Base-by-base conservation (phyloP, 2,888 invertebrate genomes). In the Polydesmus complanatus region DNA sequence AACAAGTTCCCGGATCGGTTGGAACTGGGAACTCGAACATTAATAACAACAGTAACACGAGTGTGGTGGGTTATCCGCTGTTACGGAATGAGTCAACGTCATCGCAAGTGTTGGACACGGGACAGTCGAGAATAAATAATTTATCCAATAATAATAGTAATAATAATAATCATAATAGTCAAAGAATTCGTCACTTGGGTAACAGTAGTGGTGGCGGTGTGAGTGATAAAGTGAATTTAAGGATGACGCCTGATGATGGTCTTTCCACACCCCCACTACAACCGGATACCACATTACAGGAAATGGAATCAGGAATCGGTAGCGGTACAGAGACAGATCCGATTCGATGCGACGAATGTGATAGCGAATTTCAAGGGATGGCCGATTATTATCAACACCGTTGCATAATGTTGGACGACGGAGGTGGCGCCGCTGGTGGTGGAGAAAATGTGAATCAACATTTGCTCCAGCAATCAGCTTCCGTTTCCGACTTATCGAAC, bases 171-270 rank as follows among this genome's bases (percentile, higher is more conserved):
- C 5, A 37, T 37, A 37, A 37, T 37, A 37, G 37, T 37, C 37
- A 37, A 14, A 37, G 37, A 37, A 37, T 37, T 37, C 37, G 37
- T 14, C 37, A 37, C 14, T 14, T 37, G 5, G 37, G 37, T 37
- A 27, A 18, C 27, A 48, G 19, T 23, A 22, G 19, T 37, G 52
- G 22, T 56, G 47, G 37, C 5, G 37, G 5, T 5, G 14, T 5
- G 5, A 49, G 57, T 57, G 60, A 22, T 18, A 55, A 26, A 11
- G 50, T 26, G 25, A 47, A 47, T 21, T 21, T n/a, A 26, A 62
- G 60, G 26, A 63, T 63, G 63, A 63, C 63, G 27, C 63, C 63
- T 11, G 63, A 63, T 52, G 63, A 63, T 54, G 63, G 62, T 48
- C 60, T 60, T 18, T 60, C 60, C 3, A 60, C 60, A 18, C 60